phyloP scores from a whole-genome alignment of 2,113 vertebrate genomes.

The Seriola aureovittata region DNA sequence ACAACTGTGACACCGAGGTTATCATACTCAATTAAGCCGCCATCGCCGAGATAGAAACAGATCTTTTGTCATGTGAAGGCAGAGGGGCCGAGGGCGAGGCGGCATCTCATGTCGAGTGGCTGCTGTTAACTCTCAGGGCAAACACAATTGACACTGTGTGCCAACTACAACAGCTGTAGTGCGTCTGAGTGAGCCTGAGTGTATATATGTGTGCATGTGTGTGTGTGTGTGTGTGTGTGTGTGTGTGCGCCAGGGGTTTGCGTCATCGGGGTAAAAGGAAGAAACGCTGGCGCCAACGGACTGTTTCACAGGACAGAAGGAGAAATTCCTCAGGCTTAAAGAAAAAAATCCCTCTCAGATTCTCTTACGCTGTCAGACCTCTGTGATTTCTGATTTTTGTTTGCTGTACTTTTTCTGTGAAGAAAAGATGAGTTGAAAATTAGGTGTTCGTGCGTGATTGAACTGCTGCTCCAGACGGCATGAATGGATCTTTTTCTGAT shows the following conservation, averaged over 20 bases:
- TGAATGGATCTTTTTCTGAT: not conserved
- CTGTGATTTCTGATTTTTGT: not conserved
- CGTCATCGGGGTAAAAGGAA: conserved; percentile 36
- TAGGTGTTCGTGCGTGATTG: not conserved
- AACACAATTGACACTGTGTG: conserved; percentile 62
- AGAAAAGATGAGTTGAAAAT: not conserved
- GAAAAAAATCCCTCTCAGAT: conserved; percentile 12
- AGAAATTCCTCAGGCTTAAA: conserved; percentile 58
- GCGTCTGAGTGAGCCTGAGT: conserved; percentile 36
- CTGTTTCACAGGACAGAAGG: conserved; percentile 44
- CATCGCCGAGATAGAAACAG: conserved; percentile 30
- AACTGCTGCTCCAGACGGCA: not conserved
- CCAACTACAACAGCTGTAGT: conserved; percentile 74
- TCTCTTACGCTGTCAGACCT: conserved; percentile 1
- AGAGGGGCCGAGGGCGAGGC: conserved; percentile 48
- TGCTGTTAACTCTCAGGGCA: conserved; percentile 67
- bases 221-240: conserved; percentile 21
- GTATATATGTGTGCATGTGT: conserved; percentile 9
- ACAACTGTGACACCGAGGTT: conserved; percentile 63
- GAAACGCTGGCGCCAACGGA: conserved; percentile 57
- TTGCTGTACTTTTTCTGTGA: not conserved
- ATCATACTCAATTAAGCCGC: conserved; percentile 66
- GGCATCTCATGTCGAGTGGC: conserved; percentile 58
- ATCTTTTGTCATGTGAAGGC: conserved; percentile 58
- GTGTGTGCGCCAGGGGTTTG: conserved; percentile 43